phyloP scores from a whole-genome alignment of 2,888 invertebrate species.

The Lepidocyrtinus sp. region DNA sequence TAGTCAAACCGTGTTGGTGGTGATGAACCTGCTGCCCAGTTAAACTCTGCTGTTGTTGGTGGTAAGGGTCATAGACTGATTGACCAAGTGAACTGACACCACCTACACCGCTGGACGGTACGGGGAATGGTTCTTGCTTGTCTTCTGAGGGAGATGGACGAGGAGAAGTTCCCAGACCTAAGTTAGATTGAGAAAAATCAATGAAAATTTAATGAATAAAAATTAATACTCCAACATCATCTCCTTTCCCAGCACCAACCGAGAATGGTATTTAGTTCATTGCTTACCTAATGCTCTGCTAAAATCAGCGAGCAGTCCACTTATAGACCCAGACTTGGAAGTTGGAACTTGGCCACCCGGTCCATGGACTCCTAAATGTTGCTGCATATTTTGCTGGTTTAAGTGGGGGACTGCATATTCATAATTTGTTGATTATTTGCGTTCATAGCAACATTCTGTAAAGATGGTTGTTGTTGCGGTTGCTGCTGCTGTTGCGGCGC shows the following conservation, averaged over 20 bases:
- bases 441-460: conserved; percentile 26
- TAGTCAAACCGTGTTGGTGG: conserved; percentile 71
- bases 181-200: neutral
- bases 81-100: conserved; percentile 56
- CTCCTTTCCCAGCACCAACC: neutral
- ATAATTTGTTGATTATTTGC: conserved; percentile 43
- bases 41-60: conserved; percentile 52
- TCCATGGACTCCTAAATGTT: conserved; percentile 51
- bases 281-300: conserved; percentile 73
- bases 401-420: conserved; percentile 32
- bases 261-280: neutral
- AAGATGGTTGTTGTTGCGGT: no score
- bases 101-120: conserved; percentile 66
- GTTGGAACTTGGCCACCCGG: conserved; percentile 60
- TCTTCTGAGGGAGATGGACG: conserved; percentile 72
- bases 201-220: neutral
- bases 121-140: conserved; percentile 70
- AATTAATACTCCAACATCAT: neutral
- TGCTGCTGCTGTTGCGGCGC: conserved; percentile 32
- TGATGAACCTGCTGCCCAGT: conserved; percentile 67
- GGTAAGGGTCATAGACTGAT: conserved; percentile 67
- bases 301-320: conserved; percentile 74
- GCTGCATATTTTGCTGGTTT: conserved; percentile 41
- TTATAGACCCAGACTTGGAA: conserved; percentile 71
- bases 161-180: conserved; percentile 72